Conservation (phyloP, 2,113 vertebrate genomes). For the Otus sunia region DNA sequence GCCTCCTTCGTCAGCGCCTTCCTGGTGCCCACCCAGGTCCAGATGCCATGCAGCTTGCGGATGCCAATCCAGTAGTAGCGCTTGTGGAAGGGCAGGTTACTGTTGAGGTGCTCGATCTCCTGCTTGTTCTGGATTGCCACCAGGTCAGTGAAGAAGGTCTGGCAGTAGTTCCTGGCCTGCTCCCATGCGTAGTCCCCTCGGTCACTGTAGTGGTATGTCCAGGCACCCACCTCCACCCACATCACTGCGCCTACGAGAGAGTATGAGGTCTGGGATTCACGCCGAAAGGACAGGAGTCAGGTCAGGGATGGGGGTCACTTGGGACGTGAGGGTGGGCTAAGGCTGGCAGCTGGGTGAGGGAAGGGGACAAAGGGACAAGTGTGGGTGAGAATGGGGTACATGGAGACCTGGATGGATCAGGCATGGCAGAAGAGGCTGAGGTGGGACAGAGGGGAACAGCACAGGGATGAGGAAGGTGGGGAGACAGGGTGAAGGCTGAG, state of each 20-base stretch:
- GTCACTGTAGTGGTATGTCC: conserved; percentile 81
- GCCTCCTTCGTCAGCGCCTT: conserved; percentile 80
- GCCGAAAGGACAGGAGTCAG: not conserved
- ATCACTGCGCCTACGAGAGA: conserved; percentile 56
- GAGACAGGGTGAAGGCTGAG: not conserved
- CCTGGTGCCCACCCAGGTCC: conserved; percentile 93
- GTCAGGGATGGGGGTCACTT: not conserved
- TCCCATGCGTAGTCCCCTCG: conserved; percentile 74
- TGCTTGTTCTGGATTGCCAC: conserved; percentile 92
- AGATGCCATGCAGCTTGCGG: conserved; percentile 76
- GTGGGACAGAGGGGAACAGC: not conserved
- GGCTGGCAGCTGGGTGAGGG: not conserved
- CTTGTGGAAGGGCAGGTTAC: conserved; percentile 41
- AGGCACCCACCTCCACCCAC: conserved; percentile 71
- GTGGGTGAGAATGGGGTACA: not conserved
- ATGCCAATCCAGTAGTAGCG: conserved; percentile 94
- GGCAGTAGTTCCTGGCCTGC: conserved; percentile 79
- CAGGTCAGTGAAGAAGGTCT: conserved; percentile 81
- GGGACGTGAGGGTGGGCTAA: not conserved
- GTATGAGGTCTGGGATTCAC: rapidly evolving
- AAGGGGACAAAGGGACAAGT: rapidly evolving
- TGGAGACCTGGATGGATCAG: not conserved
- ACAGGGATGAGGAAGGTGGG: not conserved
- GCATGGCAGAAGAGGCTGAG: not conserved
- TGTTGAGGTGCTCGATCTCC: conserved; percentile 84